Evolutionary conservation across 2,113 vertebrate species (phyloP), one percentile per base, ranked within the genome.

Genomic region (Promerops cafer): DNA sequence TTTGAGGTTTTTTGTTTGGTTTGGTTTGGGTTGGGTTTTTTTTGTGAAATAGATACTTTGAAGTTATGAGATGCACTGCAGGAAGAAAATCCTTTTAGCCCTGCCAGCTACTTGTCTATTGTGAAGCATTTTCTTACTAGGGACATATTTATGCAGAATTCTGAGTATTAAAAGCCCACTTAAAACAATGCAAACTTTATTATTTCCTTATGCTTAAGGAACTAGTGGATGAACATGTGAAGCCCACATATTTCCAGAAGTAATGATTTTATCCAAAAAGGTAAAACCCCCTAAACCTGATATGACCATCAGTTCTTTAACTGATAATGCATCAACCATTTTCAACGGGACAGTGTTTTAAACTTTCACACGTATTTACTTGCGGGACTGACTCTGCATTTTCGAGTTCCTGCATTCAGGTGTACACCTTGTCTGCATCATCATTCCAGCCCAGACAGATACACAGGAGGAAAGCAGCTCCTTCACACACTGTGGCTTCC

Each of bases 251-350:
- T 33, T 10, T 42, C 13, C 9, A n/a, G 2, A 50, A 45, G 35
- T 16, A 70, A 31, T 1, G 1, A 33, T 56, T 61, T 65, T 27
- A 23, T 49, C 15, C 28, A 26, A 35, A 65, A 35, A 35, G 11
- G 9, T n/a, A 74, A 63, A 83, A 45, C 4, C 4, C 8, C 13
- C n/a, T 16, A 16, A 44, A 57, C 7, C 19, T 28, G 15, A 13
- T 44, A 40, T 7, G 22, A 33, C 8, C 2, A 24, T 39, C 14
- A 2, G 26, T 28, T 44, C 9, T 30, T 45, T 20, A 72, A 42
- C 8, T 30, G 3, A 17, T 21, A n/a, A 23, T 9, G 2, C 1
- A 20, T 37, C 13, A 53, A 7, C 0, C 1, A 17, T 80, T 80
- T 77, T 35, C 27, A 59, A 10, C 8, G 5, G 7, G 35, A 76